Evolutionary conservation across 1,140 invertebrate genomes (phyloP), one percentile per base, ranked within the genome.

Genomic region (Conopomorpha cramerella): DNA sequence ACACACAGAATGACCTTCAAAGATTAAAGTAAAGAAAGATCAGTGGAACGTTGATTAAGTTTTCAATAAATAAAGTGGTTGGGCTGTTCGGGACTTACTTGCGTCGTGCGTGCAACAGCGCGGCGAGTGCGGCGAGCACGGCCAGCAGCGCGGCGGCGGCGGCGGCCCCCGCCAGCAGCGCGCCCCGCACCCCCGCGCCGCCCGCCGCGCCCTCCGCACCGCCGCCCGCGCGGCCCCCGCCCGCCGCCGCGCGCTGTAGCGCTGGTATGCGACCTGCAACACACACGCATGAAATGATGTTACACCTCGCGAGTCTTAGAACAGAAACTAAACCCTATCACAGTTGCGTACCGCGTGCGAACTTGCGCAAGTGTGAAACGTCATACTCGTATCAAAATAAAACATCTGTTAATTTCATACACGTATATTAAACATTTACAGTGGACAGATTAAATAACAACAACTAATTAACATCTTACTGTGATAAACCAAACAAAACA

Each of bases 1-100:
- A 63, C 8, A 79, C 45, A 38, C 77, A 78, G 41, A 71, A 64
- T 30, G 77, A 71, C 48, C 77, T 79, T n/a, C n/a, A n/a, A 41
- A 6, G 16, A 2, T 27, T 6, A 23, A 3, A 10, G 11, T 26
- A n/a, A 10, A 10, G 10, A 29, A 11, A 29, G 3, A 7, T 11
- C 28, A 29, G 11, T 29, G 11, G 4, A 29, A 18, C 26, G 30
- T 36, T 19, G 16, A 39, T 16, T 16, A 16, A 19, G 14, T 30
- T 19, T 16, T 2, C 26, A 10, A 28, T 10, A 3, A 11, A n/a
- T 27, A 4, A 3, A 19, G 7, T 34, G 7, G 13, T 16, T 8
- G 12, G 2, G 30, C 16, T 12, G 33, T 26, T 8, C 71, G 11
- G 7, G 13, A 43, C 50, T 53, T 36, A 77, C 73, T 60, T 70